phyloP scores from a whole-genome alignment of 2,888 invertebrate genomes.

The Dinocampus coccinellae region DNA sequence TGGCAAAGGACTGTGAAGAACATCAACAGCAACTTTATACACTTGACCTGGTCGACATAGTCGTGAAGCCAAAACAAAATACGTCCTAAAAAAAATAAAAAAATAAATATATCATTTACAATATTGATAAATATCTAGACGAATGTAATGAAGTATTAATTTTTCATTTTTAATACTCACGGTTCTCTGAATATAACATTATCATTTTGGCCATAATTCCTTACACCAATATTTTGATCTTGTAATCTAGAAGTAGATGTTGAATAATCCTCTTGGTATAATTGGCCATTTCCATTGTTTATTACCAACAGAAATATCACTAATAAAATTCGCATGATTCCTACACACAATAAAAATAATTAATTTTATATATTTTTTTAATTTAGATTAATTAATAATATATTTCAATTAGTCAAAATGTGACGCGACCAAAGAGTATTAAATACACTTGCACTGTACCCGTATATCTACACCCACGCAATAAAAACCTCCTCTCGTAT shows the following conservation, averaged over 20 bases:
- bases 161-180: slow-evolving; percentile 49
- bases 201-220: slow-evolving; percentile 44
- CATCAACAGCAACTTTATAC: slow-evolving; percentile 88
- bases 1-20: slow-evolving; percentile 83
- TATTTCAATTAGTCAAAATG: background rate
- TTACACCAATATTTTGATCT: slow-evolving; percentile 47
- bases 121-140: background rate
- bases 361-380: background rate
- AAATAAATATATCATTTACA: too few species aligned
- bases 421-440: slow-evolving; percentile 4
- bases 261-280: slow-evolving; percentile 48
- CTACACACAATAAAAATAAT: background rate
- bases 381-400: background rate
- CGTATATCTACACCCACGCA: background rate
- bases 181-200: slow-evolving; percentile 63
- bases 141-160: background rate
- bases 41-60: slow-evolving; percentile 93
- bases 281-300: slow-evolving; percentile 50
- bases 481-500: background rate
- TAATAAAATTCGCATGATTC: slow-evolving; percentile 54
- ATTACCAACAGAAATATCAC: slow-evolving; percentile 49
- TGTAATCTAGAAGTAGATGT: slow-evolving; percentile 50
- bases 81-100: slow-evolving; percentile 76
- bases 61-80: slow-evolving; percentile 91
- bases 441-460: background rate